Evolutionary conservation across 2,797 vertebrate genomes (phyloP).

Genomic region (Phaenicophaeus curvirostris): DNA sequence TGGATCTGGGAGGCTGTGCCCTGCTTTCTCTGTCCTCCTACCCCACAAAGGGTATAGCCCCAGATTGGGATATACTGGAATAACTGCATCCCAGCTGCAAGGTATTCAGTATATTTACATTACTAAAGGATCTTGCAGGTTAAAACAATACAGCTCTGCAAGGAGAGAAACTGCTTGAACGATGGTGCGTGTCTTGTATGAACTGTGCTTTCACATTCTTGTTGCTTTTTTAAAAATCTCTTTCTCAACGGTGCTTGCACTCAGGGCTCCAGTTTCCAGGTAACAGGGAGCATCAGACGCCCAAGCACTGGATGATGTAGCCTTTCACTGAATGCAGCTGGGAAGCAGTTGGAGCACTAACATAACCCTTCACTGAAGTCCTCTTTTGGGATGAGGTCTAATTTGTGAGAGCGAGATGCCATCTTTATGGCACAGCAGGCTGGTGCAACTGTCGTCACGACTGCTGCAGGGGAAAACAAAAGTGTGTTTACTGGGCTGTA

Average conservation of each 20-base stretch:
- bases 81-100: not conserved
- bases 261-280: slow-evolving; percentile 56
- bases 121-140: not conserved
- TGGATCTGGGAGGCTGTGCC: not conserved
- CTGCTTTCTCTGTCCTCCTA: not conserved
- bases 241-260: not conserved
- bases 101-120: not conserved
- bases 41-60: not conserved
- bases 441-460: not conserved
- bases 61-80: not conserved
- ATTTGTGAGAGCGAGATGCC: not conserved
- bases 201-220: not conserved
- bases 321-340: not conserved
- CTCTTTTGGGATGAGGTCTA: not conserved
- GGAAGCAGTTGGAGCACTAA: not conserved
- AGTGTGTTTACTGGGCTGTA: not conserved
- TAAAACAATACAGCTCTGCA: not conserved
- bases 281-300: slow-evolving; percentile 6
- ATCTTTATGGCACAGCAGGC: not conserved
- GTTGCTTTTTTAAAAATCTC: not conserved
- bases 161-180: not conserved
- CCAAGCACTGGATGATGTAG: not conserved
- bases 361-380: not conserved
- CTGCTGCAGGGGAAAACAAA: not conserved
- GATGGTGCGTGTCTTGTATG: not conserved